Conservation (phyloP, 2,888 invertebrate species). For the Apotomis betuletana region DNA sequence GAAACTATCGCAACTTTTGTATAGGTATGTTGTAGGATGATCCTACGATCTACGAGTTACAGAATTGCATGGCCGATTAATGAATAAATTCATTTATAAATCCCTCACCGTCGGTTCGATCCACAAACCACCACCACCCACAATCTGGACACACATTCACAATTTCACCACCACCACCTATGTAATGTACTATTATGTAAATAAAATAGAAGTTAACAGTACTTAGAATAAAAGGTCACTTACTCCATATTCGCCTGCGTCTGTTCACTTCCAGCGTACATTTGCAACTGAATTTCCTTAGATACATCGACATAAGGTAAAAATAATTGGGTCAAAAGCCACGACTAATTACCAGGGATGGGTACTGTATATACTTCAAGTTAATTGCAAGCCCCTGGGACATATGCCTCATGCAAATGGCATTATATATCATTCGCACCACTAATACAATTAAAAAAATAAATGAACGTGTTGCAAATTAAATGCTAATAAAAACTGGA, state of each 20-base stretch:
- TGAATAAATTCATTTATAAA: too few species aligned
- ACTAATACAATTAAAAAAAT: not conserved
- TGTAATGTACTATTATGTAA: too few species aligned
- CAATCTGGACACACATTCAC: too few species aligned
- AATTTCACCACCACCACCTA: too few species aligned
- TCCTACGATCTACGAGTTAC: too few species aligned
- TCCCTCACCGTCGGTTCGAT: too few species aligned
- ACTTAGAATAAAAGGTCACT: not conserved
- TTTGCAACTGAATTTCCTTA: slow-evolving; percentile 22
- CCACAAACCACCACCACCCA: too few species aligned
- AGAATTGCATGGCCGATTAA: too few species aligned
- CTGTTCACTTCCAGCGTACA: slow-evolving; percentile 3
- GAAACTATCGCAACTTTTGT: too few species aligned
- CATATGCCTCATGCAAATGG: slow-evolving; percentile 7
- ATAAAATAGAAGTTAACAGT: too few species aligned
- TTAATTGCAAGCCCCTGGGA: not conserved
- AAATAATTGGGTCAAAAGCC: slow-evolving; percentile 23
- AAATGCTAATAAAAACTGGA: too few species aligned
- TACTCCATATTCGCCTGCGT: slow-evolving; percentile 21
- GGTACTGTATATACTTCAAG: not conserved
- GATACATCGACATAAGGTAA: not conserved
- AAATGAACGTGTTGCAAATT: not conserved
- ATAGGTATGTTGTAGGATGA: too few species aligned
- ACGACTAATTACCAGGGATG: slow-evolving; percentile 8
- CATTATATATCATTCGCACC: slow-evolving; percentile 3